Percentiles rank a stretch among this genome's conserved stretches.
phyloP scores from a whole-genome alignment of 2,797 vertebrate species.

The Diglossa cyanea region DNA sequence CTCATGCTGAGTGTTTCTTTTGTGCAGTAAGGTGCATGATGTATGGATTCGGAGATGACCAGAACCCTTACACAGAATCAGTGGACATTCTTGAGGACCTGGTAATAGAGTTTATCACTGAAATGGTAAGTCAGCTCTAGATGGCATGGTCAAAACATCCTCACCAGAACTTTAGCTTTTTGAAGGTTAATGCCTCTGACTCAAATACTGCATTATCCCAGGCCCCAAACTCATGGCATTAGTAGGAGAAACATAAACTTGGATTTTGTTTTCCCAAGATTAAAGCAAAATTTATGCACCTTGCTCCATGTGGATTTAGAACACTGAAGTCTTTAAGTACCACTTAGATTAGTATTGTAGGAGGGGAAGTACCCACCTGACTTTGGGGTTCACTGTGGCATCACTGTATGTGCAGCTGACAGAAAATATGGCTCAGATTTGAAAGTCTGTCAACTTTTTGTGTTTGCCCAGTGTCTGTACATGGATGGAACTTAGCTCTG shows the following conservation, averaged over 20 bases:
- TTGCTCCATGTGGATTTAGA: neutral
- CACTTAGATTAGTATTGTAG: neutral
- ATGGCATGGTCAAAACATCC: neutral
- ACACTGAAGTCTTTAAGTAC: neutral
- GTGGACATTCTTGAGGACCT: slow-evolving; percentile 97
- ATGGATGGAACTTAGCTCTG: neutral
- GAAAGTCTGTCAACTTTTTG: neutral
- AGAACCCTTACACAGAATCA: slow-evolving; percentile 97
- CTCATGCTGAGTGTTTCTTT: neutral
- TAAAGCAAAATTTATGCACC: neutral
- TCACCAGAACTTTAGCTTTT: neutral
- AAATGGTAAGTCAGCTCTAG: slow-evolving; percentile 81
- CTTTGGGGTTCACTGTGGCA: neutral
- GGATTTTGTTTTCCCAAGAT: neutral
- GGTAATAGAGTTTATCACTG: slow-evolving; percentile 97
- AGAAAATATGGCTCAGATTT: neutral
- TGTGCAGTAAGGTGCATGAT: slow-evolving; percentile 93
- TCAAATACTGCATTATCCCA: neutral
- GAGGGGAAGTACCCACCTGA: neutral
- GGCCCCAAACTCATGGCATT: neutral
- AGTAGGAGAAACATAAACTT: neutral
- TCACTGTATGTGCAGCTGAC: neutral
- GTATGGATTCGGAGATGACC: slow-evolving; percentile 98
- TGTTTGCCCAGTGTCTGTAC: neutral
- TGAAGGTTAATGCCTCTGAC: neutral